Conservation (phyloP, 2,797 vertebrate species). For the Euthynnus affinis region DNA sequence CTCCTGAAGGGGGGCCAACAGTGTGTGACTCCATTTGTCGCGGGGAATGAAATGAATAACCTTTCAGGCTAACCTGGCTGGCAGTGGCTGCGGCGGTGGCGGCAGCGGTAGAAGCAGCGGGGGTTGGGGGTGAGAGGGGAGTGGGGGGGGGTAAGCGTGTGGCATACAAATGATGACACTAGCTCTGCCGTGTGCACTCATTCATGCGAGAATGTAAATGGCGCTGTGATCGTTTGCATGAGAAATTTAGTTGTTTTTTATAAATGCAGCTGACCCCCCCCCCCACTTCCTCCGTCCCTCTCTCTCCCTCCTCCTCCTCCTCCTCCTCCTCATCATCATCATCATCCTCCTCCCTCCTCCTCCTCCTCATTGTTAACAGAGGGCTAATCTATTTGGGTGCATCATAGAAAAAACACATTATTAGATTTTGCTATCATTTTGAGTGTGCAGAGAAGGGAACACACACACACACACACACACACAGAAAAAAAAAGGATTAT, state of each 20-base stretch:
- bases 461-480: too few species aligned
- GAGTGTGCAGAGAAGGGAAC: slow-evolving; percentile 39
- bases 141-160: too few species aligned
- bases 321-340: neutral
- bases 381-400: slow-evolving; percentile 56
- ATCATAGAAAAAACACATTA: slow-evolving; percentile 55
- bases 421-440: slow-evolving; percentile 61
- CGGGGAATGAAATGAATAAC: slow-evolving; percentile 67
- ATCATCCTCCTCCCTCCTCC: too few species aligned
- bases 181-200: slow-evolving; percentile 29
- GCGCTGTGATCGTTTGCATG: slow-evolving; percentile 21
- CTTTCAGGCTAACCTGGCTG: slow-evolving; percentile 71
- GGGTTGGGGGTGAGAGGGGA: too few species aligned
- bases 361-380: slow-evolving; percentile 41
- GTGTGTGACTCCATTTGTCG: slow-evolving; percentile 77
- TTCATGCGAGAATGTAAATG: slow-evolving; percentile 52
- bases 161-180: slow-evolving; percentile 63
- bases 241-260: slow-evolving; percentile 33
- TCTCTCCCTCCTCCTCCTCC: neutral
- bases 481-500: slow-evolving; percentile 66
- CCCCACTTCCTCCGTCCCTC: too few species aligned
- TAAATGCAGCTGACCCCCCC: slow-evolving; percentile 28
- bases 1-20: slow-evolving; percentile 54
- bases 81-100: too few species aligned
- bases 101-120: too few species aligned